phyloP scores from a whole-genome alignment of 2,797 vertebrate species.

The Rhadinocentrus ornatus region DNA sequence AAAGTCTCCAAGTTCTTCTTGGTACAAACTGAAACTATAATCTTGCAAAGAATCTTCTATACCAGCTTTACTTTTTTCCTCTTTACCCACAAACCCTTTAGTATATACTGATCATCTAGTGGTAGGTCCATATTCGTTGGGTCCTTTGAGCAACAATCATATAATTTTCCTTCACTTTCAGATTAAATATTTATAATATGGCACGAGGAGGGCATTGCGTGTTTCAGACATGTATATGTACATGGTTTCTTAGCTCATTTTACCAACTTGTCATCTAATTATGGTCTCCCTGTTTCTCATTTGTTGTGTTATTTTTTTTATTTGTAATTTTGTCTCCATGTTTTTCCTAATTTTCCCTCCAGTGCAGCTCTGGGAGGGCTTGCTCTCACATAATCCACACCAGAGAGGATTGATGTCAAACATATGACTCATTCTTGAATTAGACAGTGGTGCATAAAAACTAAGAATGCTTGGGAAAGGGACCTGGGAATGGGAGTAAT shows the following conservation, averaged over 20 bases:
- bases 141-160: slow-evolving; percentile 27
- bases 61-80: background rate
- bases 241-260: background rate
- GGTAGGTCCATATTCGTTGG: background rate
- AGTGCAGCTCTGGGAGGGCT: background rate
- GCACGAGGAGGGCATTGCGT: background rate
- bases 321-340: background rate
- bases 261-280: background rate
- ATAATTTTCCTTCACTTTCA: background rate
- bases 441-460: background rate
- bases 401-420: background rate
- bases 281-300: background rate
- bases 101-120: slow-evolving; percentile 13
- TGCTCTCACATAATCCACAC: background rate
- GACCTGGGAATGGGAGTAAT: background rate
- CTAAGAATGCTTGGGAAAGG: background rate
- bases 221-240: background rate
- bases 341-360: background rate
- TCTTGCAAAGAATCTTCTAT: too few species aligned
- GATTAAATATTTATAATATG: background rate
- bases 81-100: slow-evolving; percentile 9
- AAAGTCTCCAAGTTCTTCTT: too few species aligned
- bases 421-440: background rate
- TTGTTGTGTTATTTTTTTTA: background rate
- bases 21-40: too few species aligned